Percentiles rank a stretch among this genome's conserved stretches.
These are phyloP conservation scores for Cervus canadensis DNA, from an alignment of 2,113 vertebrate species.

Conservation along the genomic window DNA sequence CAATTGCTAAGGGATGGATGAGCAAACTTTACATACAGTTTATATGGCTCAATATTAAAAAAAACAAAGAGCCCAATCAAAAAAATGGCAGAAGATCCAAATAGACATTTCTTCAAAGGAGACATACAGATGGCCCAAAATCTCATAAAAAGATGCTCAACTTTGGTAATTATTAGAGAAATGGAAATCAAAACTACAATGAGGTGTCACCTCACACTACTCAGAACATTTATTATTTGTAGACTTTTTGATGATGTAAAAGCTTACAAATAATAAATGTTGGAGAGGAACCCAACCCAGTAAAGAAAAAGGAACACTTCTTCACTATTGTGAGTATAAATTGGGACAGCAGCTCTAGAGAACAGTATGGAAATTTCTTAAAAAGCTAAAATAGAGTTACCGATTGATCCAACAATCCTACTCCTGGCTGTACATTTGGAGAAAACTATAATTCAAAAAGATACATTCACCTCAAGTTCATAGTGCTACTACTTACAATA, in stretches of 20 bases:
- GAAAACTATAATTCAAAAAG: neutral
- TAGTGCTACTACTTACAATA: neutral
- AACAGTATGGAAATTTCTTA: neutral
- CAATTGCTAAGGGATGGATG: neutral
- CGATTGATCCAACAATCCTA: neutral
- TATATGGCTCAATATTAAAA: neutral
- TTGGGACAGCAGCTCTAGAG: neutral
- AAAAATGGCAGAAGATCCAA: too few species aligned
- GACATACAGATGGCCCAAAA: too few species aligned
- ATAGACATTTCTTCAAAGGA: too few species aligned
- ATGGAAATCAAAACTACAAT: neutral
- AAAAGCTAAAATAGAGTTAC: neutral
- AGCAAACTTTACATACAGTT: neutral
- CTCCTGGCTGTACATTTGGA: neutral
- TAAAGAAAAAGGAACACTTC: neutral
- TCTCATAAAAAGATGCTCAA: neutral
- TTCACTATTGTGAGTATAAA: neutral
- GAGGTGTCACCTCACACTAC: neutral
- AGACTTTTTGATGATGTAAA: neutral
- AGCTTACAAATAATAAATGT: neutral
- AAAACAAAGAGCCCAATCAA: too few species aligned
- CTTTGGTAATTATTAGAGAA: neutral
- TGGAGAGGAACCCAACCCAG: neutral
- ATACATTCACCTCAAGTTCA: neutral
- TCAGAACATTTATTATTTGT: neutral